A percentile compares a stretch with the other conserved stretches of the same genome.
These are phyloP conservation scores for Psix sp. DNA, from an alignment of 1,140 invertebrate species.

Conservation along the genomic window DNA sequence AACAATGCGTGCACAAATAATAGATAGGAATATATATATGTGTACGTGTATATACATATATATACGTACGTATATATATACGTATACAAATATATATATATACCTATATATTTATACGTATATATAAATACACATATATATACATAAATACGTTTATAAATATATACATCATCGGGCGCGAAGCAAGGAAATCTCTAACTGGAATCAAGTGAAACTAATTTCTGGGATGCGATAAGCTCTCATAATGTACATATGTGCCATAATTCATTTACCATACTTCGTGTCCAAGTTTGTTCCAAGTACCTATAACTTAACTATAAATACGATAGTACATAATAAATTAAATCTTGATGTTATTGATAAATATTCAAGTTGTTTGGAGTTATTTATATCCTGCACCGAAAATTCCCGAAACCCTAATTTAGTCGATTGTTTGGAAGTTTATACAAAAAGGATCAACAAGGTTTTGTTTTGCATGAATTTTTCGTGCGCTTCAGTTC, in stretches of 20 bases:
- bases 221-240: constrained; percentile 60
- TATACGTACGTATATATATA: too few relatives aligned
- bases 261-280: constrained; percentile 77
- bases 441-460: background rate
- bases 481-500: constrained; percentile 6
- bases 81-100: too few relatives aligned
- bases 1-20: constrained; percentile 33
- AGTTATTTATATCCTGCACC: constrained; percentile 32
- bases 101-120: too few relatives aligned
- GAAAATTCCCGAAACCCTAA: constrained; percentile 14
- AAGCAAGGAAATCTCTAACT: constrained; percentile 63
- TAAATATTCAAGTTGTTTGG: constrained; percentile 63
- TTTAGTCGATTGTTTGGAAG: background rate
- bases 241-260: constrained; percentile 77
- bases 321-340: constrained; percentile 76
- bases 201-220: constrained; percentile 32
- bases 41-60: too few relatives aligned
- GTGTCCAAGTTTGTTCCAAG: constrained; percentile 77
- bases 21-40: constrained; percentile 16
- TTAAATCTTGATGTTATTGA: constrained; percentile 78
- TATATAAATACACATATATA: too few relatives aligned
- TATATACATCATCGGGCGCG: constrained; percentile 67
- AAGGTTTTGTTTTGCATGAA: too few relatives aligned
- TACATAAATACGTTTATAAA: too few relatives aligned
- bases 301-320: constrained; percentile 76